phyloP scores from a whole-genome alignment of 2,888 invertebrate genomes.

The Aleiodes leptofemur region DNA sequence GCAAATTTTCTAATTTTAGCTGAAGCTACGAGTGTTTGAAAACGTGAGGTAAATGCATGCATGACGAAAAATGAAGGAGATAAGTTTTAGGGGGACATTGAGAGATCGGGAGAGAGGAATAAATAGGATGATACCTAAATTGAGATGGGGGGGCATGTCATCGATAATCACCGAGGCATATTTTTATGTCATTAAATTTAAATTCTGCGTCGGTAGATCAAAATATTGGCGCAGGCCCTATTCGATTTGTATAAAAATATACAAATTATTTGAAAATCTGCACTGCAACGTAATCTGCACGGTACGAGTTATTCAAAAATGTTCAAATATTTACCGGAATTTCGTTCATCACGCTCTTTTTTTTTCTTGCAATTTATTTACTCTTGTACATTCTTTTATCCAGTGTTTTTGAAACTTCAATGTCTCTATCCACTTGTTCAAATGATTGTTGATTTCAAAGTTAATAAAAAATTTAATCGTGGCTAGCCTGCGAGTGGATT shows the following conservation, averaged over 20 bases:
- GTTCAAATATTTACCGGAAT: conserved; percentile 45
- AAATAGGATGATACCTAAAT: conserved; percentile 46
- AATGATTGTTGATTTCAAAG: conserved; percentile 19
- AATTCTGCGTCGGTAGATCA: conserved; percentile 49
- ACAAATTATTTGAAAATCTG: conserved; percentile 64
- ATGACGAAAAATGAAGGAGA: conserved; percentile 20
- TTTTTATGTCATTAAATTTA: conserved; percentile 46
- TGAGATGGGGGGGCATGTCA: conserved; percentile 42
- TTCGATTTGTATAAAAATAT: conserved; percentile 66
- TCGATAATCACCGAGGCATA: conserved; percentile 53
- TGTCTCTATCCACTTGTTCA: not conserved
- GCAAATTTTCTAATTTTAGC: conserved; percentile 23
- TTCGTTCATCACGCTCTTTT: not conserved
- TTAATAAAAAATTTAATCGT: conserved; percentile 14
- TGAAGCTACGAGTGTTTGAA: conserved; percentile 41
- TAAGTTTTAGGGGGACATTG: not conserved
- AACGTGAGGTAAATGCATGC: conserved; percentile 44
- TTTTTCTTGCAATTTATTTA: conserved; percentile 35
- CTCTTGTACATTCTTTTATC: conserved; percentile 36
- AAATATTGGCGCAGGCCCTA: conserved; percentile 48
- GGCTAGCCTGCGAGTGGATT: conserved; percentile 33
- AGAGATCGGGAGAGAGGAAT: not conserved
- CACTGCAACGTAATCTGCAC: conserved; percentile 57
- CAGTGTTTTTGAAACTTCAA: not conserved
- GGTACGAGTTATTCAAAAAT: conserved; percentile 48